A percentile compares a stretch with the other conserved stretches of the same genome.
phyloP scores from a whole-genome alignment of 2,113 vertebrate species.

The Climacteris rufus region DNA sequence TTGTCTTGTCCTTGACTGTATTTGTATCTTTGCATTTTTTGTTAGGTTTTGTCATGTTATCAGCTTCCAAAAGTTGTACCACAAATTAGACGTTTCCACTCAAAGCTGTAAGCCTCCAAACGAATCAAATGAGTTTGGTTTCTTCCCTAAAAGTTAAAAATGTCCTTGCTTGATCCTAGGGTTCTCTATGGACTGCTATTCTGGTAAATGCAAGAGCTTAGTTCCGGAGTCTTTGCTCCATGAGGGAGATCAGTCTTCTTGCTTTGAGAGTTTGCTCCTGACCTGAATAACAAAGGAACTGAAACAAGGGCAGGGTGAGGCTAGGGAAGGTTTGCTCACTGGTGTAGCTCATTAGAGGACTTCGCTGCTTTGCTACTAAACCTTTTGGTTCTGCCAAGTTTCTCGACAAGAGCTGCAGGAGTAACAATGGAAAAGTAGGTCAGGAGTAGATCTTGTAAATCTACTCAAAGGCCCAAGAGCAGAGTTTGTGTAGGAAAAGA shows the following conservation, averaged over 20 bases:
- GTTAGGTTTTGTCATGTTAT: background rate
- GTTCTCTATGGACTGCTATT: background rate
- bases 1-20: background rate
- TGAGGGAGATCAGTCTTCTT: background rate
- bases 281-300: conserved; percentile 32
- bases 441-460: conserved; percentile 25
- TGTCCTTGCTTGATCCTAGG: background rate
- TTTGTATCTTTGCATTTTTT: background rate
- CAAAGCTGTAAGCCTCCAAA: background rate
- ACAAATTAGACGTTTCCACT: background rate
- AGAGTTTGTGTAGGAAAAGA: background rate
- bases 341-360: conserved; percentile 11
- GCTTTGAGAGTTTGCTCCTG: conserved; percentile 3
- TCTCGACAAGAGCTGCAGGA: conserved; percentile 13
- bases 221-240: background rate
- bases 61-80: background rate
- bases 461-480: background rate
- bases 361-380: background rate
- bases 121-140: background rate
- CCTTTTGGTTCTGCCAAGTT: conserved; percentile 43
- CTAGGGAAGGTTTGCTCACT: conserved; percentile 4
- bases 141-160: background rate
- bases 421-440: conserved; percentile 45
- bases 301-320: background rate
- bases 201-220: background rate